Base-by-base conservation (phyloP, 2,113 vertebrate genomes). In the Xiphias gladius region DNA sequence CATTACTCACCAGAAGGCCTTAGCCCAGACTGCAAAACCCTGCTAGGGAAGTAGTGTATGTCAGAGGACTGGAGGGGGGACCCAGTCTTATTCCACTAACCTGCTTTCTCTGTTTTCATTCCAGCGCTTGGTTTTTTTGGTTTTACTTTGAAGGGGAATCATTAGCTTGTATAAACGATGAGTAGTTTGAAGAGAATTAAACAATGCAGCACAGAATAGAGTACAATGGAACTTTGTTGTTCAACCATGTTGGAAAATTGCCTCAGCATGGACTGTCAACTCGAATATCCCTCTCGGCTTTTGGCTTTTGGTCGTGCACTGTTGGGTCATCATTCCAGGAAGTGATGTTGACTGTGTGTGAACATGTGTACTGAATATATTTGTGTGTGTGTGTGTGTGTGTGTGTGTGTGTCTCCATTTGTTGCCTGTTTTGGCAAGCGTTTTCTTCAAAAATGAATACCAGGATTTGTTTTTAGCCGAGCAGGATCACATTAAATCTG, bases 191-290 rank as follows among this genome's bases (percentile, higher is more conserved):
- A 35, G 72, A 62, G 72, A 41, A 30, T 79, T 46, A 85, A 83
- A 91, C 85, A 83, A 85, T 77, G 46, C 73, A 5, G 85, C 80
- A 58, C 65, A 80, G 73, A 86, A n/a, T 4, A 2, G 58, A 79
- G 71, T 43, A 88, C 88, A 92, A 90, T 80, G 73, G 83, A 89
- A 92, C 88, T 85, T 81, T 90, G 86, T 89, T 83, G 82, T 84
- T 84, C 39, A 30, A 65, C 67, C 75, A 28, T 78, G 79, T 86
- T 83, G 78, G 84, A 82, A 79, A 90, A 90, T 86, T 84, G 90
- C 80, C 90, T 88, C 85, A 85, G 83, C 81, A 73, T 85, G 85
- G 73, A 76, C 87, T 86, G 91, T 91, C 88, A 84, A 82, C 75
- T 86, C 82, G 80, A 84, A 91, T 86, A 88, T 91, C 73, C 67